A percentile compares a stretch with the other conserved stretches of the same genome.
Evolutionary conservation across 1,140 invertebrate species (phyloP).

Genomic region (Spodoptera frugiperda): DNA sequence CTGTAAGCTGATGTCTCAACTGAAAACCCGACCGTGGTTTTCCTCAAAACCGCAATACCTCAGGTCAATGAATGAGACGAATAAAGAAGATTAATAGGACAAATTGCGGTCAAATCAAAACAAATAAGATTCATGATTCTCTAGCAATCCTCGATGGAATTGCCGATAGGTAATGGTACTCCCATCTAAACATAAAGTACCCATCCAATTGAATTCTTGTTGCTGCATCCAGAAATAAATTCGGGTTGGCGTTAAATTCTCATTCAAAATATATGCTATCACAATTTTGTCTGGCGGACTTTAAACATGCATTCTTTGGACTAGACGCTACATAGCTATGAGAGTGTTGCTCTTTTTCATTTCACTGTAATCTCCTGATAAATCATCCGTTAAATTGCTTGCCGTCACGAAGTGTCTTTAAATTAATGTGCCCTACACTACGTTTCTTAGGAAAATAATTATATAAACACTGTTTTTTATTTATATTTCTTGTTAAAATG

Average conservation of each 20-base stretch:
- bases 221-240: slow-evolving; percentile 19
- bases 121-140: background rate
- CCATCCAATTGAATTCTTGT: background rate
- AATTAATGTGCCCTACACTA: too few species aligned
- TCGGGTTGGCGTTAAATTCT: background rate
- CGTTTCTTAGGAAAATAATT: too few species aligned
- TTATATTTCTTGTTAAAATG: too few species aligned
- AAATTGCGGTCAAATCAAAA: background rate
- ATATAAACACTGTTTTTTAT: too few species aligned
- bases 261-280: slow-evolving; percentile 14
- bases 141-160: background rate
- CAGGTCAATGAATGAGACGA: too few species aligned
- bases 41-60: background rate
- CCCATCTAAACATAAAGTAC: background rate
- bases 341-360: background rate
- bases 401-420: too few species aligned
- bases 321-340: background rate
- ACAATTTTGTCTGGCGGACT: slow-evolving; percentile 4
- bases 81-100: background rate
- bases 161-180: background rate
- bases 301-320: slow-evolving; percentile 25
- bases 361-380: background rate
- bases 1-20: background rate
- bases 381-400: background rate
- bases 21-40: background rate